Evolutionary conservation across 2,888 invertebrate genomes (phyloP).

Genomic region (Entomobrya multifasciata): DNA sequence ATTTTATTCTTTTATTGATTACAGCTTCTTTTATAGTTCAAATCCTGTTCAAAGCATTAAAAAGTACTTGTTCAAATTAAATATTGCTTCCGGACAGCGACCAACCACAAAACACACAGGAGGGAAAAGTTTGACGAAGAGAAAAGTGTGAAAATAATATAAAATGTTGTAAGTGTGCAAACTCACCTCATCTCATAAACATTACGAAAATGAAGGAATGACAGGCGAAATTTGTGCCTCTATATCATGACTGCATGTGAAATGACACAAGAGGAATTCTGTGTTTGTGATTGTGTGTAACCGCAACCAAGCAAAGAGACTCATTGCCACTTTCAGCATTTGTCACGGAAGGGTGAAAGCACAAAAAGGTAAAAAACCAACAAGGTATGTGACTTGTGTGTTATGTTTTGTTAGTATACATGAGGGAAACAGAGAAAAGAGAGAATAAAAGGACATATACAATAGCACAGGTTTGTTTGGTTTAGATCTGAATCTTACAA

Average conservation of each 20-base stretch:
- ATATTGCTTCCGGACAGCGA: constrained; percentile 25
- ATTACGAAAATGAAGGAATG: constrained; percentile 40
- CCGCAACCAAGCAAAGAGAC: constrained; percentile 66
- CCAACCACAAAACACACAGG: constrained; percentile 7
- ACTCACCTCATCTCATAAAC: constrained; percentile 25
- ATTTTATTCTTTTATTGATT: no score
- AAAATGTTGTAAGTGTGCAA: neutral
- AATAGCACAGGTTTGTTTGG: constrained; percentile 21
- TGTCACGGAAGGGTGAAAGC: constrained; percentile 66
- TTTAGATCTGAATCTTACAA: no score
- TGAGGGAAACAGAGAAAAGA: neutral
- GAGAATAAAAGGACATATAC: neutral
- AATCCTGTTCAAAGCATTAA: neutral
- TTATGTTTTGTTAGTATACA: neutral
- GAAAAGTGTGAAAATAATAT: constrained; percentile 13
- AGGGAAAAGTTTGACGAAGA: neutral
- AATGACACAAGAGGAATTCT: constrained; percentile 45
- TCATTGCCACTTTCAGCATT: constrained; percentile 61
- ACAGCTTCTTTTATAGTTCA: no score
- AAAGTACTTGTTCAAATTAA: neutral
- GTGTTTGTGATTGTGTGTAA: constrained; percentile 72
- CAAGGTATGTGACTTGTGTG: constrained; percentile 14
- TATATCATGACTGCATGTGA: constrained; percentile 30
- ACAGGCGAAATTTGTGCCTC: constrained; percentile 41
- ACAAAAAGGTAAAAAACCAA: constrained; percentile 50